phyloP scores from a whole-genome alignment of 2,888 invertebrate genomes.

The Ctenicera cuprea region DNA sequence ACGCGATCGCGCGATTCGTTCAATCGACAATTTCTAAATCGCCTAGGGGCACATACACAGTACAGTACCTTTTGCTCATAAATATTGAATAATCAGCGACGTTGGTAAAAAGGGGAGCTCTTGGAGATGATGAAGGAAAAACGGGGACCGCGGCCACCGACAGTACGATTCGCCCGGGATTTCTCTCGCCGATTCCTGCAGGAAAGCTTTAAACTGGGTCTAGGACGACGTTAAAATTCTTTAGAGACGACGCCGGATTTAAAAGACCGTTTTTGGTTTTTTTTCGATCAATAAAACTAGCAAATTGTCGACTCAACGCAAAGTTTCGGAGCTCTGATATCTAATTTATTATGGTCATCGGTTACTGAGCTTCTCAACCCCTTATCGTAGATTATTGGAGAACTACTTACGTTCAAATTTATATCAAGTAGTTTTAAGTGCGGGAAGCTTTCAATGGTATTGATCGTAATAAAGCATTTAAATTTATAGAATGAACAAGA shows the following conservation, averaged over 20 bases:
- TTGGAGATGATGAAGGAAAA: background rate
- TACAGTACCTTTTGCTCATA: slow-evolving; percentile 39
- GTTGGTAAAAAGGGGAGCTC: slow-evolving; percentile 26
- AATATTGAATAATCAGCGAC: slow-evolving; percentile 44
- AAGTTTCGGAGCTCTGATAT: slow-evolving; percentile 50
- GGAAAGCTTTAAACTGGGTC: slow-evolving; percentile 10
- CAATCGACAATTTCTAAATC: slow-evolving; percentile 57
- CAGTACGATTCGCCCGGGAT: background rate
- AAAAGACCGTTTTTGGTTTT: slow-evolving; percentile 26
- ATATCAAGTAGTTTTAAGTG: background rate
- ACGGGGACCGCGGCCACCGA: background rate
- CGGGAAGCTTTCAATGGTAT: background rate
- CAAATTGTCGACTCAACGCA: slow-evolving; percentile 55
- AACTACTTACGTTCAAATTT: background rate
- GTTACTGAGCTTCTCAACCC: slow-evolving; percentile 33
- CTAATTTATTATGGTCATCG: slow-evolving; percentile 54
- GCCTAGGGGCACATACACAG: slow-evolving; percentile 42
- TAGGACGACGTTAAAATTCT: slow-evolving; percentile 18
- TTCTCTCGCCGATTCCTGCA: background rate
- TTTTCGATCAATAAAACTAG: slow-evolving; percentile 52
- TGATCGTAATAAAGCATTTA: too few species aligned
- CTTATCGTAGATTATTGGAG: slow-evolving; percentile 35
- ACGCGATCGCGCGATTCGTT: slow-evolving; percentile 57
- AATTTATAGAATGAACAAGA: too few species aligned
- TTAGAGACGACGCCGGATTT: slow-evolving; percentile 8